Evolutionary conservation across 2,797 vertebrate genomes (phyloP).

Genomic region (Anniella stebbinsi): DNA sequence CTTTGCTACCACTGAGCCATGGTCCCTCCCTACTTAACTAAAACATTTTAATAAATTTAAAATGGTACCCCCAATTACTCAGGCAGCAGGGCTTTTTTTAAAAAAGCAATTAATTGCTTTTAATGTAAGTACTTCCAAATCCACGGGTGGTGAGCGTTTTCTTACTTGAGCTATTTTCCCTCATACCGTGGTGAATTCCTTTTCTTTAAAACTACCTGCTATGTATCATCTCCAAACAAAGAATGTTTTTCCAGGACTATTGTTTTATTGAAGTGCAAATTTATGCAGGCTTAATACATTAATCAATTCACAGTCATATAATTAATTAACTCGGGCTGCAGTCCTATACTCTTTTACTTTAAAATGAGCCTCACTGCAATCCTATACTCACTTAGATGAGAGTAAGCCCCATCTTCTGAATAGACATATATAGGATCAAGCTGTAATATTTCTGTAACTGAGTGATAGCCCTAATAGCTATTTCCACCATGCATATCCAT

Average conservation of each 20-base stretch:
- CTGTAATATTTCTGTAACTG: constrained; percentile 1
- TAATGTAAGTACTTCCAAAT: neutral
- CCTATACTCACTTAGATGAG: neutral
- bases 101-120: neutral
- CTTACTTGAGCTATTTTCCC: neutral
- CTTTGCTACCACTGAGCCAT: too few species aligned
- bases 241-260: neutral
- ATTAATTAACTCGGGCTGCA: neutral
- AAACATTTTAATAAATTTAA: neutral
- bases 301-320: constrained; percentile 2
- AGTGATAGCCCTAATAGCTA: neutral
- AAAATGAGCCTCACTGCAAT: neutral
- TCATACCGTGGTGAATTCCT: neutral
- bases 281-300: neutral
- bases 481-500: constrained; percentile 9
- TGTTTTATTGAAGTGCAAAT: constrained; percentile 14
- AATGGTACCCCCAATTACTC: neutral
- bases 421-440: neutral
- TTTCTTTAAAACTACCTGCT: neutral
- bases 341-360: too few species aligned
- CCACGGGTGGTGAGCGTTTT: neutral
- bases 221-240: neutral
- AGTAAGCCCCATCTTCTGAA: neutral
- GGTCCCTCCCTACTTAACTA: neutral
- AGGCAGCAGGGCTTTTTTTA: neutral